Conservation (phyloP, 2,888 invertebrate species). For the Tipula helvola region DNA sequence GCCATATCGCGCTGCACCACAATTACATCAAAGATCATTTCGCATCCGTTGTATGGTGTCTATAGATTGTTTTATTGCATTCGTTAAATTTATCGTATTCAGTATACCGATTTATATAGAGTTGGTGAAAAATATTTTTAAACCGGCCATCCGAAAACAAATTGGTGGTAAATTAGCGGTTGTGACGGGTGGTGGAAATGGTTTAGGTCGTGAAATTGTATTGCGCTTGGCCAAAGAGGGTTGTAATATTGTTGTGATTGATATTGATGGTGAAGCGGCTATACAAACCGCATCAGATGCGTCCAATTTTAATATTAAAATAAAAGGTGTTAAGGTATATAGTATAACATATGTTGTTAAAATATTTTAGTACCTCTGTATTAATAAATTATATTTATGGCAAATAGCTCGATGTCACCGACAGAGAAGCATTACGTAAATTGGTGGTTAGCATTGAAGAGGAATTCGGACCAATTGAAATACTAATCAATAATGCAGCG, state of each 20-base stretch:
- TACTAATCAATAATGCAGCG: constrained; percentile 38
- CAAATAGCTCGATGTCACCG: constrained; percentile 13
- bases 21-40: not conserved
- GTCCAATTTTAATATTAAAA: not conserved
- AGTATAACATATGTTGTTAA: too few species aligned
- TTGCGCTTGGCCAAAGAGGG: constrained; percentile 32
- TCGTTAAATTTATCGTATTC: not conserved
- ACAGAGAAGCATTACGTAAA: constrained; percentile 9
- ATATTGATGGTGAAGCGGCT: constrained; percentile 31
- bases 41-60: not conserved
- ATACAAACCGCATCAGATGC: constrained; percentile 23
- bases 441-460: constrained; percentile 13
- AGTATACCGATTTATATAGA: not conserved
- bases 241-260: constrained; percentile 35
- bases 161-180: constrained; percentile 13
- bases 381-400: not conserved
- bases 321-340: not conserved
- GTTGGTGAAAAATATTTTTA: not conserved
- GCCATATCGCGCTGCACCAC: not conserved
- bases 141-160: not conserved
- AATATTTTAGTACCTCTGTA: not conserved
- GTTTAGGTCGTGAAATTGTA: constrained; percentile 36
- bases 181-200: constrained; percentile 37
- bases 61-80: not conserved
- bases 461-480: constrained; percentile 33